Conservation (phyloP, 2,797 vertebrate genomes). For the Clangula hyemalis region DNA sequence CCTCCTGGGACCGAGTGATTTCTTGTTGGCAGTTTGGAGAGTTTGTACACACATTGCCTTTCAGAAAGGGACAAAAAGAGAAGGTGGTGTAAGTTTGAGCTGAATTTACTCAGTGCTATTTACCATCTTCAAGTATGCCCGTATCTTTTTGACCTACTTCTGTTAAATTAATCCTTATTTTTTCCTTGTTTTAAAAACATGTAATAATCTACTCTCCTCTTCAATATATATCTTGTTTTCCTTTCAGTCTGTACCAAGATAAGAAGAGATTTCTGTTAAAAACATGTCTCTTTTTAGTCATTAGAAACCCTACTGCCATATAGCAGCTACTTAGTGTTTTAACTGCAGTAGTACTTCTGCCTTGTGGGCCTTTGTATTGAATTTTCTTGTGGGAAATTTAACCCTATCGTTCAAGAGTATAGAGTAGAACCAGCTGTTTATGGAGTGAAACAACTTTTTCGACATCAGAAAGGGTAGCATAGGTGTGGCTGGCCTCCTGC, state of each 20-base stretch:
- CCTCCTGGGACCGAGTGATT: background rate
- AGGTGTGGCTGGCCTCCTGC: background rate
- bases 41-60: background rate
- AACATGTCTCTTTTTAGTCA: background rate
- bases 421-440: constrained; percentile 42
- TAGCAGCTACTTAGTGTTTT: constrained; percentile 51
- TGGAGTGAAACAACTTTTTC: background rate
- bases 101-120: background rate
- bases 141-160: background rate
- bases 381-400: constrained; percentile 65
- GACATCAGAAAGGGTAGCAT: background rate
- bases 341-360: constrained; percentile 43
- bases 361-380: constrained; percentile 58
- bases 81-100: background rate
- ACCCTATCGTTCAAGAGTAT: constrained; percentile 60
- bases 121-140: background rate
- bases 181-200: background rate
- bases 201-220: background rate
- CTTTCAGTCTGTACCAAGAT: background rate
- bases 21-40: background rate
- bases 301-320: constrained; percentile 47
- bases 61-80: background rate
- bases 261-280: background rate
- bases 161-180: background rate
- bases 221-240: background rate